phyloP scores from a whole-genome alignment of 2,113 vertebrate species.

The Cariama cristata region DNA sequence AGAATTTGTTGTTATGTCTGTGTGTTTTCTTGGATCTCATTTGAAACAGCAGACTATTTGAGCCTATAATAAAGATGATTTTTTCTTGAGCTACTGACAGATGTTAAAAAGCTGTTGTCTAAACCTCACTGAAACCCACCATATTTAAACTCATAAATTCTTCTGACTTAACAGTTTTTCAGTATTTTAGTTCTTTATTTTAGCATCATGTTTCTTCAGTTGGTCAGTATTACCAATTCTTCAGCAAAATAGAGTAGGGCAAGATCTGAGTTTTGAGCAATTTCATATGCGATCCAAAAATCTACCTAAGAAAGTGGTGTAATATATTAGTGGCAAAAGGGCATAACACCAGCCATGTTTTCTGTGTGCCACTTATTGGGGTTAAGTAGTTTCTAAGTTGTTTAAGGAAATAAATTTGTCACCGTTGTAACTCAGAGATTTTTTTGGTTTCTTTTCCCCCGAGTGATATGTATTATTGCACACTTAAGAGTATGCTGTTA shows the following conservation, averaged over 20 bases:
- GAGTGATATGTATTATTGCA: accelerated
- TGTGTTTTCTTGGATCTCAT: not conserved
- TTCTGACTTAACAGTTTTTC: not conserved
- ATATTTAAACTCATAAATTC: not conserved
- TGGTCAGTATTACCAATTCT: not conserved
- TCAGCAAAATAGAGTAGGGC: not conserved
- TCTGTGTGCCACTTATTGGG: not conserved
- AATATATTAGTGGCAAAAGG: not conserved
- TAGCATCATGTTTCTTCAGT: not conserved
- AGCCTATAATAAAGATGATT: not conserved
- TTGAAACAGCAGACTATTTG: not conserved
- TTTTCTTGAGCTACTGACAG: not conserved
- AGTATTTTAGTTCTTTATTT: not conserved
- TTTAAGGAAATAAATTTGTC: not conserved
- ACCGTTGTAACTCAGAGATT: accelerated
- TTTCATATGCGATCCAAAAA: not conserved
- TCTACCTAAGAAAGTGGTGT: not conserved
- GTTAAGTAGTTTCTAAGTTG: not conserved
- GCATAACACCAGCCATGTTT: accelerated
- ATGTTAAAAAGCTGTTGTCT: not conserved
- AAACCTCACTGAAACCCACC: not conserved
- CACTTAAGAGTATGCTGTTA: not conserved
- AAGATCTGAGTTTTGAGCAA: not conserved
- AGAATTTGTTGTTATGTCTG: not conserved
- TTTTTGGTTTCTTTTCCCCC: not conserved